A percentile compares a stretch with the other conserved stretches of the same genome.
phyloP scores from a whole-genome alignment of 2,113 vertebrate genomes.

The Gymnorhina tibicen region DNA sequence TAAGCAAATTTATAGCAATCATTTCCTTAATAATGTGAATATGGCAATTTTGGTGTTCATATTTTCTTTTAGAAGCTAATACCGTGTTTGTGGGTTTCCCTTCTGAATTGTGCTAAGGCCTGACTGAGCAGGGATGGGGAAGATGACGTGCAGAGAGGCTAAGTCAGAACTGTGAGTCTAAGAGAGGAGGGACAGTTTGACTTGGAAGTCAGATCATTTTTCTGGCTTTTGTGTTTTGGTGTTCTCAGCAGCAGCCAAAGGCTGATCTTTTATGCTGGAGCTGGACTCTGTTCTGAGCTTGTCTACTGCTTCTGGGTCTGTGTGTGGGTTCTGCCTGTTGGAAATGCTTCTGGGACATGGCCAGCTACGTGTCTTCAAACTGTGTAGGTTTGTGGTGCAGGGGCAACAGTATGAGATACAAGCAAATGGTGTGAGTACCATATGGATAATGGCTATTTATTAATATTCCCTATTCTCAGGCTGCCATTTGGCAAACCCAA shows the following conservation, averaged over 20 bases:
- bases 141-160: not conserved
- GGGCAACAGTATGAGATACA: not conserved
- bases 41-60: not conserved
- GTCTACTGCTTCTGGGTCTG: not conserved
- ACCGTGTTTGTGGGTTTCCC: not conserved
- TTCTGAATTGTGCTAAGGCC: not conserved
- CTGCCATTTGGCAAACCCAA: not conserved
- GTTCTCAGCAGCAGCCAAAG: not conserved
- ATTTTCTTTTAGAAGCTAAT: not conserved
- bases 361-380: not conserved
- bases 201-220: not conserved
- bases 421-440: not conserved
- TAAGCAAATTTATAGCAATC: not conserved
- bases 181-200: not conserved
- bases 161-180: not conserved
- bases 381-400: not conserved
- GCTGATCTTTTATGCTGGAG: not conserved
- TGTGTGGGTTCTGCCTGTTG: not conserved
- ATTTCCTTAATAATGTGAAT: not conserved
- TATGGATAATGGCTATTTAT: not conserved
- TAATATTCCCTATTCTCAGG: not conserved
- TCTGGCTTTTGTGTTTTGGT: not conserved
- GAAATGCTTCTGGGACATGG: not conserved
- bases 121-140: not conserved
- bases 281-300: not conserved